Conservation (phyloP, 53 echinoderm and acorn worm genomes). For the Glandiceps talaboti region DNA sequence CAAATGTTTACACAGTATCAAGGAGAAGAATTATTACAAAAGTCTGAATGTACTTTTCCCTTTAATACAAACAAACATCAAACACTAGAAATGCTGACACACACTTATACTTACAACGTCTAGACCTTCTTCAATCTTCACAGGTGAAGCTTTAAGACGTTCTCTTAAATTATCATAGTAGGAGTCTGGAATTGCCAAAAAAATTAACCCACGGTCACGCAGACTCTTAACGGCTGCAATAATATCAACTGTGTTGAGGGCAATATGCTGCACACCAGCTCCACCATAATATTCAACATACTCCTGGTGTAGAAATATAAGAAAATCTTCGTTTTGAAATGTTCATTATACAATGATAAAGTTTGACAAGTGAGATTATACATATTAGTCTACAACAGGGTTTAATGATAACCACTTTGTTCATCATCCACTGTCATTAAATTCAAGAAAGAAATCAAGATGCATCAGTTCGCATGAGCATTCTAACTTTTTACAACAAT, state of each 20-base stretch:
- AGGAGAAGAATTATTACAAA: neutral
- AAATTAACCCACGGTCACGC: conserved; percentile 60
- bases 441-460: too few species aligned
- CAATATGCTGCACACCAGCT: conserved; percentile 90
- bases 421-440: too few species aligned
- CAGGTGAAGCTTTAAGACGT: conserved; percentile 49
- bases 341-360: too few species aligned
- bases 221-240: conserved; percentile 42
- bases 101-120: conserved; percentile 38
- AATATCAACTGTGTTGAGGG: conserved; percentile 67
- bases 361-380: too few species aligned
- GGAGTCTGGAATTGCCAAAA: conserved; percentile 55
- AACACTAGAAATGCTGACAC: too few species aligned
- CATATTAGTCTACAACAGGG: too few species aligned
- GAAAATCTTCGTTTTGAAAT: too few species aligned
- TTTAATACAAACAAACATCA: neutral
- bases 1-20: too few species aligned
- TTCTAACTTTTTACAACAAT: too few species aligned
- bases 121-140: conserved; percentile 50
- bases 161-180: conserved; percentile 69
- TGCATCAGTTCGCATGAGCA: too few species aligned
- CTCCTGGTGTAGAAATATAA: too few species aligned
- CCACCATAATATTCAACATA: conserved; percentile 79
- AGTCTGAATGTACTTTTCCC: neutral
- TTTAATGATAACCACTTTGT: too few species aligned